Percentiles rank a stretch among this genome's conserved stretches.
Evolutionary conservation across 1,140 invertebrate genomes (phyloP).

Genomic region (Ceratina calcarata): DNA sequence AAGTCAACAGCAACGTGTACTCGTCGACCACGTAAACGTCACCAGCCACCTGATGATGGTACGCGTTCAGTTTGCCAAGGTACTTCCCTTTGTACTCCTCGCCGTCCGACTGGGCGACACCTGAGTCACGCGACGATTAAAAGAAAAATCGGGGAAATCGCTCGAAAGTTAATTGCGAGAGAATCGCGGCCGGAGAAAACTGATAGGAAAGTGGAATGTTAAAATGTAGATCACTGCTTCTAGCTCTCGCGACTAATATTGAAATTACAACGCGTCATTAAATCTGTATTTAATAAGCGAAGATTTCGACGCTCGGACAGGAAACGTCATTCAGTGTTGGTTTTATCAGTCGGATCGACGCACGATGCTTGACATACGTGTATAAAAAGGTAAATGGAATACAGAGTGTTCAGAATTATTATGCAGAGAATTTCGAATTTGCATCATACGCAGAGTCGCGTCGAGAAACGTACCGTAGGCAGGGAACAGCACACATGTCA

Average conservation of each 20-base stretch:
- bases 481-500: constrained; percentile 47
- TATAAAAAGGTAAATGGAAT: background rate
- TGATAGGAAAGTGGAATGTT: background rate
- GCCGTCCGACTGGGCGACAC: constrained; percentile 79
- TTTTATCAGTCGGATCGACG: too few species aligned
- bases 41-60: constrained; percentile 94
- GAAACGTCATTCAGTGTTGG: background rate
- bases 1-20: constrained; percentile 89
- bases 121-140: constrained; percentile 41
- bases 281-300: background rate
- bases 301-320: background rate
- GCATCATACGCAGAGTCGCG: too few species aligned
- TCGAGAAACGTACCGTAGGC: constrained; percentile 30
- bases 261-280: background rate
- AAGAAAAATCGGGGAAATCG: background rate
- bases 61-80: constrained; percentile 93
- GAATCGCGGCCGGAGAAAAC: constrained; percentile 3
- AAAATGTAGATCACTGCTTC: background rate
- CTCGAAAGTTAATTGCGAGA: background rate
- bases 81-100: constrained; percentile 90
- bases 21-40: constrained; percentile 95
- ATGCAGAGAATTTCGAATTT: background rate
- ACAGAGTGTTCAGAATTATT: background rate
- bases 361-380: too few species aligned
- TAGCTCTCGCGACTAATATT: background rate